phyloP scores from a whole-genome alignment of 2,797 vertebrate genomes.

The Podarcis siculus region DNA sequence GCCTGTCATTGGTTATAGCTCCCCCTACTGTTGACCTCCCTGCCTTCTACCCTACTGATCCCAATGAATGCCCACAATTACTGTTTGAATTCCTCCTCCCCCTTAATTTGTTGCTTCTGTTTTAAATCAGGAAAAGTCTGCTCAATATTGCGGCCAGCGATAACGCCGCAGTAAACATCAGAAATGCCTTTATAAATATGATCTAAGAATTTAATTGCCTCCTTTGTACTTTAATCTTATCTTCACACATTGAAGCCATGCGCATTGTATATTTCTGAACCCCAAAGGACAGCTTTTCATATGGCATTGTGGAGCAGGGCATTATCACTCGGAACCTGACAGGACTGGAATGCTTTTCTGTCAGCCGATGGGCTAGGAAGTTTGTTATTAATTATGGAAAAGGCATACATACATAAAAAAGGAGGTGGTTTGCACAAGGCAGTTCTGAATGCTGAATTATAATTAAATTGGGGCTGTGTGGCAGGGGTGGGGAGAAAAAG shows the following conservation, averaged over 20 bases:
- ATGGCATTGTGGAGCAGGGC: slow-evolving; percentile 60
- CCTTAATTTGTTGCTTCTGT: slow-evolving; percentile 53
- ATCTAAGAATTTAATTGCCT: slow-evolving; percentile 74
- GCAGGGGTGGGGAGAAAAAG: slow-evolving; percentile 4
- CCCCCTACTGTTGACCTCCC: too few relatives aligned
- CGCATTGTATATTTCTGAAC: slow-evolving; percentile 58
- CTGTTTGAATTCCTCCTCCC: slow-evolving; percentile 33
- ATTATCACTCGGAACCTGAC: slow-evolving; percentile 70
- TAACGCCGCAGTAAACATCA: slow-evolving; percentile 69
- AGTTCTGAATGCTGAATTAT: slow-evolving; percentile 20
- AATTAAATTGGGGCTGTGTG: slow-evolving; percentile 34
- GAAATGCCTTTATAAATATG: slow-evolving; percentile 71
- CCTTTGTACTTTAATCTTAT: slow-evolving; percentile 73
- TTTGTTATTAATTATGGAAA: slow-evolving; percentile 63
- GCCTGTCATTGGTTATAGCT: too few relatives aligned
- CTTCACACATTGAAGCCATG: slow-evolving; percentile 66
- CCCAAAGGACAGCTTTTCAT: slow-evolving; percentile 67
- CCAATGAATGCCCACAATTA: too few relatives aligned
- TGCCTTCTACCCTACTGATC: too few relatives aligned
- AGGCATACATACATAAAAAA: slow-evolving; percentile 48
- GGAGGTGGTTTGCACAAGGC: slow-evolving; percentile 36
- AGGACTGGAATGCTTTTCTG: slow-evolving; percentile 57
- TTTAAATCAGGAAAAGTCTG: slow-evolving; percentile 61
- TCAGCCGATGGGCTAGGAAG: slow-evolving; percentile 52
- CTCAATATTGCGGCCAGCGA: slow-evolving; percentile 63